phyloP scores from a whole-genome alignment of 1,140 invertebrate genomes.

The silkworm (Bombyx mori) region ASM3026992v2 NC_085124.1:6196501-6197000 shows the following conservation, averaged over 20 bases:
- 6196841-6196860: slow-evolving; percentile 12
- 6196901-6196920: slow-evolving; percentile 28
- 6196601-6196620: too few relatives aligned
- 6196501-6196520: too few relatives aligned
- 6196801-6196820: too few relatives aligned
- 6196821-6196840: background rate
- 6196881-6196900: slow-evolving; percentile 40
- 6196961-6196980: slow-evolving; percentile 5
- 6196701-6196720: too few relatives aligned
- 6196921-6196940: slow-evolving; percentile 10
- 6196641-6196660: too few relatives aligned
- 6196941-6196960: slow-evolving; percentile 14
- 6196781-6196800: background rate
- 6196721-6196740: background rate
- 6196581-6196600: too few relatives aligned
- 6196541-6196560: too few relatives aligned
- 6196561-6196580: too few relatives aligned
- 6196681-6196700: too few relatives aligned
- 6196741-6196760: background rate
- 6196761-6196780: background rate
- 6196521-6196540: too few relatives aligned
- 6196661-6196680: too few relatives aligned
- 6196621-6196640: too few relatives aligned
- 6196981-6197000: background rate
- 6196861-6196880: slow-evolving; percentile 8